Base-by-base conservation (phyloP, 2,888 invertebrate species). In the Therioaphis trifolii region DNA sequence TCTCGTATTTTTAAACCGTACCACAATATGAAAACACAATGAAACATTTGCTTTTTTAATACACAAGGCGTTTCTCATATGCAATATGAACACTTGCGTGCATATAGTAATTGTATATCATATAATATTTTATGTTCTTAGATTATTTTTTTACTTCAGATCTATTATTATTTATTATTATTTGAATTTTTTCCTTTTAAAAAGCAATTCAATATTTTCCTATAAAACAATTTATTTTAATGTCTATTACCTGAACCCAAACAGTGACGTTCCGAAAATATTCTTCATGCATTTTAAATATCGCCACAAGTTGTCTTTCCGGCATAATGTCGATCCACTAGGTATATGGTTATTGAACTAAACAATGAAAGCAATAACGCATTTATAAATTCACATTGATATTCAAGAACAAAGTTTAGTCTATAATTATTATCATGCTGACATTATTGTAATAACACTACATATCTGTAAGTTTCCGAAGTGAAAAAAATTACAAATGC, bases 301-400 rank as follows among this genome's bases (percentile, higher is more conserved):
- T 85, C 95, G 90, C 0, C 94, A 94, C 75, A 96, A 90, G 87
- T 93, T 93, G 88, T 96, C 95, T 88, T 96, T 96, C 72, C 94
- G 90, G 87, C 95, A 95, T 87, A 96, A 94, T n/a, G 93, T 92
- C 46, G 93, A 93, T 3, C 94, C 94, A 88, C 94, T 94, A 14
- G 95, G 95, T 87, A 95, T 94, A 88, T 95, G 94, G 88, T 95
- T 96, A 88, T 95, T 92, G 86, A 93, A 94, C 93, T 94, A 89
- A 29, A 18, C 18, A 55, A 18, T 15, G 49, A n/a, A 66, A 40
- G 14, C 11, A 63, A 46, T 2, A 9, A 46, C n/a, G 29, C 49
- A 68, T 27, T 7, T 40, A 15, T 18, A 0, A 14, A 40, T 18
- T 2, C n/a, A 3, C n/a, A 72, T 27, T 40, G 18, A 61, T 14